Evolutionary conservation across 2,888 invertebrate genomes (phyloP).

Genomic region (Drosophila suboccidentalis): DNA sequence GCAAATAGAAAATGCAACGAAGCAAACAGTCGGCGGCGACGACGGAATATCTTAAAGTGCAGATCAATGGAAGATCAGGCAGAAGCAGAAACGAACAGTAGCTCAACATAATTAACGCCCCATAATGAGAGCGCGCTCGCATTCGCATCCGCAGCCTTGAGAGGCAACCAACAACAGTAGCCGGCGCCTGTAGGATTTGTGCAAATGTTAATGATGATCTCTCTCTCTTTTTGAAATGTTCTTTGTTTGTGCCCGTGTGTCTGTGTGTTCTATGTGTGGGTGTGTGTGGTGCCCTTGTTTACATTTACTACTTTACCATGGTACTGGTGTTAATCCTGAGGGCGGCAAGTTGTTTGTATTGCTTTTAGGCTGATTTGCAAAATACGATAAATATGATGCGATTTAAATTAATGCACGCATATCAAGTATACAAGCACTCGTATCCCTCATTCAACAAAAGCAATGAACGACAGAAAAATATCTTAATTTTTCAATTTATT

Average conservation of each 20-base stretch:
- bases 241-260: conserved; percentile 4
- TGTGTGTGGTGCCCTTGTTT: conserved; percentile 25
- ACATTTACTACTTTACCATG: conserved; percentile 18
- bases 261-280: conserved; percentile 8
- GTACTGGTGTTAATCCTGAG: conserved; percentile 71
- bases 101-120: conserved; percentile 72
- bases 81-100: conserved; percentile 22
- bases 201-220: conserved; percentile 78
- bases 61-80: conserved; percentile 40
- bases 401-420: conserved; percentile 57
- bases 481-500: too few relatives aligned
- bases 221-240: conserved; percentile 39
- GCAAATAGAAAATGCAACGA: conserved; percentile 59
- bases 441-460: background rate
- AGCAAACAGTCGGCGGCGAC: conserved; percentile 52
- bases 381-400: conserved; percentile 46
- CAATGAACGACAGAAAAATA: background rate
- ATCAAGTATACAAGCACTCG: background rate
- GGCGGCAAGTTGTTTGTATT: conserved; percentile 72
- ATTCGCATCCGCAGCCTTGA: conserved; percentile 23
- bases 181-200: conserved; percentile 75
- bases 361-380: conserved; percentile 42
- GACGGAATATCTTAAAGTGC: conserved; percentile 61
- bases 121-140: conserved; percentile 58
- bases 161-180: conserved; percentile 38